Conservation (phyloP, 2,113 vertebrate genomes). For the Triplophysa siluroides region DNA sequence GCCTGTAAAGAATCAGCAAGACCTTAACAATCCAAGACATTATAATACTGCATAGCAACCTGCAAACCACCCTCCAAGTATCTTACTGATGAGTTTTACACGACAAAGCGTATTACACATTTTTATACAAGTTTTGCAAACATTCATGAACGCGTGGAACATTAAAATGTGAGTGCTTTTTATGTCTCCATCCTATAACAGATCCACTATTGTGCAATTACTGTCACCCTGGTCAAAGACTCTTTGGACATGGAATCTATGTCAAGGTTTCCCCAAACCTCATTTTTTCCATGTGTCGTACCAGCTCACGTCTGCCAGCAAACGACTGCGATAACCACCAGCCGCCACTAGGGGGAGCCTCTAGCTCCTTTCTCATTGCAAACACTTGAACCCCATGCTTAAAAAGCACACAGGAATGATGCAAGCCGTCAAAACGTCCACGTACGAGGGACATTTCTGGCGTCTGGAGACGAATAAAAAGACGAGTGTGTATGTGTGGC, state of each 20-base stretch:
- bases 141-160: not conserved
- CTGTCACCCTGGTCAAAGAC: not conserved
- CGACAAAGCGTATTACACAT: not conserved
- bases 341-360: constrained; percentile 61
- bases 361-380: not conserved
- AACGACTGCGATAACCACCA: not conserved
- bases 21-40: too few species aligned
- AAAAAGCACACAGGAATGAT: not conserved
- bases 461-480: not conserved
- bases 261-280: constrained; percentile 1
- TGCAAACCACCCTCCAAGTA: not conserved
- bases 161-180: not conserved
- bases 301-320: not conserved
- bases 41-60: not conserved
- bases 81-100: not conserved
- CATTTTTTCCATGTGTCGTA: constrained; percentile 16
- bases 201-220: not conserved
- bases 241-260: not conserved
- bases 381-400: not conserved
- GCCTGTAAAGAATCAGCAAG: too few species aligned
- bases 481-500: not conserved
- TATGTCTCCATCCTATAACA: not conserved
- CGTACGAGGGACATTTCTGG: not conserved
- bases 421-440: not conserved
- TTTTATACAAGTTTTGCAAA: not conserved